Evolutionary conservation across 1,140 invertebrate species (phyloP).

Genomic region (Augochlora pura): DNA sequence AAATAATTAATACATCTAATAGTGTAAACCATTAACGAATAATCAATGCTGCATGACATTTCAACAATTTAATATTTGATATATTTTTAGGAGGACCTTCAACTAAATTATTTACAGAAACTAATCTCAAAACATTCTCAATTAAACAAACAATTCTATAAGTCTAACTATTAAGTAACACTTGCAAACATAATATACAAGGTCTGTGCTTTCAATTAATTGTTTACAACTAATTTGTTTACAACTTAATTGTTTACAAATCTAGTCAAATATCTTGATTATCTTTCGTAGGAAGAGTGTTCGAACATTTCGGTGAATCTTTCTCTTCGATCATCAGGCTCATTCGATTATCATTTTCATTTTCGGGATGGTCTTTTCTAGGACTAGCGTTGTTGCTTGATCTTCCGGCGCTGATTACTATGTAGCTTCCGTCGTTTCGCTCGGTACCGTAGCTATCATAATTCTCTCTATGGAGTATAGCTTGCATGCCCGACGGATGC

Average conservation of each 20-base stretch:
- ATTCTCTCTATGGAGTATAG: neutral
- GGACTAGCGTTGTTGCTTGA: neutral
- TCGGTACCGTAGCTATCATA: constrained; percentile 20
- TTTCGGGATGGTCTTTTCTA: neutral
- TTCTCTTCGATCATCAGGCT: constrained; percentile 13
- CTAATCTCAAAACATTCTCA: no score
- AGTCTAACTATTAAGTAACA: no score
- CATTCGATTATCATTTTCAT: neutral
- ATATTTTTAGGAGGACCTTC: no score
- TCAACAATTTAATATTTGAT: no score
- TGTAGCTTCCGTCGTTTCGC: constrained; percentile 6
- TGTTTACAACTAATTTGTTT: no score
- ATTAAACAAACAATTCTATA: no score
- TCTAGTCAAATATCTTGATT: neutral
- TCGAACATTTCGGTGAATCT: neutral
- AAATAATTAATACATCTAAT: no score
- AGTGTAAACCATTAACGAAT: no score
- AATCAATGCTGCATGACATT: no score
- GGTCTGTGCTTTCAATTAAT: neutral
- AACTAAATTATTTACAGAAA: no score
- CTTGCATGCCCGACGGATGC: constrained; percentile 17
- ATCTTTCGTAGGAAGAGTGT: neutral
- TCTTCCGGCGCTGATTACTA: constrained; percentile 2
- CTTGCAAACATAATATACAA: no score
- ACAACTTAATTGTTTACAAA: neutral